Evolutionary conservation across 2,888 invertebrate genomes (phyloP).

Genomic region (Lissocephala sabroskyi): DNA sequence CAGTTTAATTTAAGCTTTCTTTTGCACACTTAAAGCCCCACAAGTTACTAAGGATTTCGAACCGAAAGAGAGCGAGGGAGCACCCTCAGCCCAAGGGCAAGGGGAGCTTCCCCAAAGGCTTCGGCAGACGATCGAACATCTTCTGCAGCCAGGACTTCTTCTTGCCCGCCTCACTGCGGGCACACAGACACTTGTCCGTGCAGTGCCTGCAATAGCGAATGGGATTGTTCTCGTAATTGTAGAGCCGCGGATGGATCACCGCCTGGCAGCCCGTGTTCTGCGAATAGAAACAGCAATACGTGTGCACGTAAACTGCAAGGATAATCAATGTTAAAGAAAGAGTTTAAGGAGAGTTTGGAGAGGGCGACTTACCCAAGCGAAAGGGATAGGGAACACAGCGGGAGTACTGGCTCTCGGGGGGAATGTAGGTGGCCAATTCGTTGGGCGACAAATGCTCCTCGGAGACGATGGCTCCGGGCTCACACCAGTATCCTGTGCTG

Average conservation of each 20-base stretch:
- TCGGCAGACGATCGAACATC: too few relatives aligned
- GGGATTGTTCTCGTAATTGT: not conserved
- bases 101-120: too few relatives aligned
- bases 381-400: constrained; percentile 20
- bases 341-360: not conserved
- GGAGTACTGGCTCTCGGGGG: not conserved
- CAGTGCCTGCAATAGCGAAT: constrained; percentile 13
- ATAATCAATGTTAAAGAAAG: not conserved
- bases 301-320: constrained; percentile 5
- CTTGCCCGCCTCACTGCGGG: too few relatives aligned
- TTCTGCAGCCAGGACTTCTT: too few relatives aligned
- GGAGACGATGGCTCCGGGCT: not conserved
- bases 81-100: too few relatives aligned
- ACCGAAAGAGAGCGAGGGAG: too few relatives aligned
- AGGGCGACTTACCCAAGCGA: constrained; percentile 8
- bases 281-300: constrained; percentile 34
- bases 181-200: constrained; percentile 4
- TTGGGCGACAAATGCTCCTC: fast-evolving
- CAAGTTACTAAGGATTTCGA: too few relatives aligned
- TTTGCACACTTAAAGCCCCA: too few relatives aligned
- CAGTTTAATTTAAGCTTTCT: too few relatives aligned
- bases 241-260: not conserved
- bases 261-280: constrained; percentile 17
- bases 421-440: not conserved
- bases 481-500: constrained; percentile 20